Evolutionary conservation across 2,888 invertebrate genomes (phyloP).

Genomic region (Tanypteryx hageni): DNA sequence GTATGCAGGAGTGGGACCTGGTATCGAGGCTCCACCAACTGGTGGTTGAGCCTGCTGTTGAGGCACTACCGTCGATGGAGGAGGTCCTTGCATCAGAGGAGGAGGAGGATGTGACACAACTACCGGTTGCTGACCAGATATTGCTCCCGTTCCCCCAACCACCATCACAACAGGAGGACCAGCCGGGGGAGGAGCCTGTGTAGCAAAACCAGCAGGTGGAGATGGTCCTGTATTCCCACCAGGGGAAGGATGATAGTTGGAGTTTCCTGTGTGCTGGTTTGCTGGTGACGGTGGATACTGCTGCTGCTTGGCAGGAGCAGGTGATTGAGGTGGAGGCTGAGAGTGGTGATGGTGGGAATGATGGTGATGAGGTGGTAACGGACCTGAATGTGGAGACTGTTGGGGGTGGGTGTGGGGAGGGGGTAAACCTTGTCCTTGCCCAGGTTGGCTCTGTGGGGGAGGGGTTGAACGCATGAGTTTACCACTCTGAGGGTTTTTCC

Average conservation of each 20-base stretch:
- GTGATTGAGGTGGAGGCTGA: not conserved
- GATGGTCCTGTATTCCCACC: constrained; percentile 13
- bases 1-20: constrained; percentile 10
- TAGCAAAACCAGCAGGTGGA: not conserved
- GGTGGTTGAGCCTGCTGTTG: constrained; percentile 6
- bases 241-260: not conserved
- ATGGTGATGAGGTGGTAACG: constrained; percentile 5
- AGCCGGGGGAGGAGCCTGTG: not conserved
- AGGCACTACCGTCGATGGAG: not conserved
- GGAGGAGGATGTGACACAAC: not conserved
- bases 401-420: constrained; percentile 37
- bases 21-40: not conserved
- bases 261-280: not conserved
- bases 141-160: constrained; percentile 2
- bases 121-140: not conserved
- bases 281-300: constrained; percentile 38
- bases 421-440: constrained; percentile 10
- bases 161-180: constrained; percentile 18
- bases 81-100: constrained; percentile 32
- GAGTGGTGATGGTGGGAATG: constrained; percentile 33
- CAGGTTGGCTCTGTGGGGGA: constrained; percentile 74
- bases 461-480: constrained; percentile 83
- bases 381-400: not conserved
- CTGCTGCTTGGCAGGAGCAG: constrained; percentile 4
- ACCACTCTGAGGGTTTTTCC: constrained; percentile 81